phyloP scores from a whole-genome alignment of 2,888 invertebrate species.

The Blastobasis lacticolella region DNA sequence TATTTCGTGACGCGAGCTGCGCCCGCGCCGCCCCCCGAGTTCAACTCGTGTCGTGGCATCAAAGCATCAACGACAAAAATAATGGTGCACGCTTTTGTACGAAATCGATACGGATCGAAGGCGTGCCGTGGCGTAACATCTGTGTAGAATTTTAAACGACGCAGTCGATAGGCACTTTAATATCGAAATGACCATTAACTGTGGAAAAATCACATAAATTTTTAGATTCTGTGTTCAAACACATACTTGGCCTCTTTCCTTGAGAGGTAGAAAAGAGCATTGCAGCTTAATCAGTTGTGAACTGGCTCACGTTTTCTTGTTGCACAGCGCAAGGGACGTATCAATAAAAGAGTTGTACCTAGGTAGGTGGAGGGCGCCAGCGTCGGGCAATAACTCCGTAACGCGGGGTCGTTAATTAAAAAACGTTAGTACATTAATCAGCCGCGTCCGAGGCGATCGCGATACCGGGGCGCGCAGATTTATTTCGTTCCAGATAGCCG shows the following conservation, averaged over 20 bases:
- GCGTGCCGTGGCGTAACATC: conserved; percentile 17
- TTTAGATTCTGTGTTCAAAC: too few relatives aligned
- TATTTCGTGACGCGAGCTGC: conserved; percentile 45
- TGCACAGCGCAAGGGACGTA: conserved; percentile 22
- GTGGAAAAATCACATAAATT: too few relatives aligned
- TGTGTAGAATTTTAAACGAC: neutral
- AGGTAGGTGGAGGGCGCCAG: conserved; percentile 24
- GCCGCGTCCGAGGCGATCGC: conserved; percentile 37
- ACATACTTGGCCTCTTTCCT: too few relatives aligned
- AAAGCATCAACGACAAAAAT: conserved; percentile 50
- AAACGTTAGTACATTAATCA: conserved; percentile 53
- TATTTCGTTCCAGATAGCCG: conserved; percentile 52
- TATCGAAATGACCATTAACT: too few relatives aligned
- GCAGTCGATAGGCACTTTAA: too few relatives aligned
- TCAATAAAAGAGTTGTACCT: conserved; percentile 48
- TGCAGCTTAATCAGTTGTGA: too few relatives aligned
- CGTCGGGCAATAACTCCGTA: conserved; percentile 30
- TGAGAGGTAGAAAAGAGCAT: too few relatives aligned
- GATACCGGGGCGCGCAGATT: conserved; percentile 39
- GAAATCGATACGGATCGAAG: conserved; percentile 41
- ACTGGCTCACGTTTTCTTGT: too few relatives aligned
- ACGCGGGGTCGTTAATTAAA: conserved; percentile 47
- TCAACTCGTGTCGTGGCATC: conserved; percentile 21
- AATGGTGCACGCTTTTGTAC: conserved; percentile 41
- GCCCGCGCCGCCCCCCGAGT: conserved; percentile 6